These are phyloP conservation scores for Fregata magnificens DNA, from an alignment of 2,113 vertebrate species.

Conservation along the genomic window DNA sequence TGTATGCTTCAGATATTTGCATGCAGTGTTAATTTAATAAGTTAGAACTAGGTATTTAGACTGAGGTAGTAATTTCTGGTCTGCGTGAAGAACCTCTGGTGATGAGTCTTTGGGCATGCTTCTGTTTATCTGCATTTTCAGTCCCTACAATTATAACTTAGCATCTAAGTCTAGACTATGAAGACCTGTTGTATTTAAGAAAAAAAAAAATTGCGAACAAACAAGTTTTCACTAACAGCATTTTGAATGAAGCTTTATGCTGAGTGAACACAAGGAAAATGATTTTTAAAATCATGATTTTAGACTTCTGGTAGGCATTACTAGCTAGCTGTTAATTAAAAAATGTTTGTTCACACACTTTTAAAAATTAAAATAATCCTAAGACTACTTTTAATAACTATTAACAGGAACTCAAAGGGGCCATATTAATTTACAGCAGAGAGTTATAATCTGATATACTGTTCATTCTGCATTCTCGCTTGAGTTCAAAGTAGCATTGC, in stretches of 20 bases:
- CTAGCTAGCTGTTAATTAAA: background rate
- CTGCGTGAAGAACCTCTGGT: background rate
- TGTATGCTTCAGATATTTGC: background rate
- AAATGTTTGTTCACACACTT: background rate
- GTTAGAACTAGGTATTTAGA: background rate
- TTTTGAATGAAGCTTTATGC: background rate
- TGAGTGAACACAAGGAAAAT: background rate
- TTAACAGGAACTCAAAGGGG: background rate
- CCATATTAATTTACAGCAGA: background rate
- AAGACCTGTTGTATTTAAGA: background rate
- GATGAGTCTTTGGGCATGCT: background rate
- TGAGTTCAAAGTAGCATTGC: background rate
- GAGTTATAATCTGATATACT: background rate
- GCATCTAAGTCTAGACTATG: constrained; percentile 7
- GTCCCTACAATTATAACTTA: background rate
- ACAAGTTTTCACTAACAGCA: background rate
- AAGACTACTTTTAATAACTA: background rate
- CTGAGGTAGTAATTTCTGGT: constrained; percentile 2
- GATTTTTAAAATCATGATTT: background rate
- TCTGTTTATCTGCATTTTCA: constrained; percentile 26
- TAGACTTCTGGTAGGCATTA: background rate
- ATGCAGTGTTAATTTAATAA: background rate
- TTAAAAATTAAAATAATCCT: background rate
- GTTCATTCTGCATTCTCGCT: background rate
- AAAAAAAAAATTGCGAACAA: background rate